Percentiles rank a stretch among this genome's conserved stretches.
These are phyloP conservation scores for Chymomyza procnemis DNA, from an alignment of 2,888 invertebrate genomes.

Conservation along the genomic window DNA sequence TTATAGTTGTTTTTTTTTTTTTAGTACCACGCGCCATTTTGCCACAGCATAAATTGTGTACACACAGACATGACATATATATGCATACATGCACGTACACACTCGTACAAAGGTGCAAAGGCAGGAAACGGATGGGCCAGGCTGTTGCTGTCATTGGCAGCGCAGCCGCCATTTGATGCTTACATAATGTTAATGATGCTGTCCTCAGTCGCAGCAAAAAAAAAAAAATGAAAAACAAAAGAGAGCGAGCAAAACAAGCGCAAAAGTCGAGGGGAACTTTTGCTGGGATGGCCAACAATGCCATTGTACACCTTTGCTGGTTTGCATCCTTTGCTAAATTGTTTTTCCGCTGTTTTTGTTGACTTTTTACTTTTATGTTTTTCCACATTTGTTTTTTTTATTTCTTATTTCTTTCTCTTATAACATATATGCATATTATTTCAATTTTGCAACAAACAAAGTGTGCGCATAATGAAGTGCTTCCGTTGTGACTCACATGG, in stretches of 20 bases:
- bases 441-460: slow-evolving; percentile 17
- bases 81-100: background rate
- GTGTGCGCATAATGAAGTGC: slow-evolving; percentile 1
- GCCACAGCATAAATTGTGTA: slow-evolving; percentile 64
- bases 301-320: slow-evolving; percentile 40
- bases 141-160: slow-evolving; percentile 19
- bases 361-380: slow-evolving; percentile 14
- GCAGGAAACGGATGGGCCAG: background rate
- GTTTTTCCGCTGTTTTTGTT: slow-evolving; percentile 35
- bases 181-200: slow-evolving; percentile 69
- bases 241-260: slow-evolving; percentile 10
- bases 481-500: slow-evolving; percentile 38
- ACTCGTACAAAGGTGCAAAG: slow-evolving; percentile 12
- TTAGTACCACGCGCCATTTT: slow-evolving; percentile 52
- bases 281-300: background rate
- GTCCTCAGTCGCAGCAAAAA: slow-evolving; percentile 29
- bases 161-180: slow-evolving; percentile 61
- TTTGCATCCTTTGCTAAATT: slow-evolving; percentile 52
- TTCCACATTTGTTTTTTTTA: slow-evolving; percentile 7
- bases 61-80: background rate
- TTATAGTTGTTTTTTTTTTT: slow-evolving; percentile 11
- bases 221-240: background rate
- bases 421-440: slow-evolving; percentile 9
- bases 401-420: slow-evolving; percentile 12
- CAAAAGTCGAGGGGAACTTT: background rate